Conservation (phyloP, 2,113 vertebrate species). For the Guaruba guarouba region DNA sequence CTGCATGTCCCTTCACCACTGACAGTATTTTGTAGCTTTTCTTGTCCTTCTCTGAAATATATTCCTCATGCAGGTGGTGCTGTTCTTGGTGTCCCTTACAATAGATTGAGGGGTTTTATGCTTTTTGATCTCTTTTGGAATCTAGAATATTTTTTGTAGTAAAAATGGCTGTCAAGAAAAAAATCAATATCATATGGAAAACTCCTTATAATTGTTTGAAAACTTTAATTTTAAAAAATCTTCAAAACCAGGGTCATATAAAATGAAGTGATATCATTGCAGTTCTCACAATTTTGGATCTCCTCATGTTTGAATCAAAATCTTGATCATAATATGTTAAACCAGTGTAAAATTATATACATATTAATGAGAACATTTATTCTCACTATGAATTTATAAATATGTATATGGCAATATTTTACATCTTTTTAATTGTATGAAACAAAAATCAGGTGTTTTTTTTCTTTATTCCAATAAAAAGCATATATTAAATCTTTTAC, state of each 20-base stretch:
- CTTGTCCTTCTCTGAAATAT: not conserved
- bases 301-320: conserved; percentile 9
- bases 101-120: not conserved
- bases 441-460: not conserved
- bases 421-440: not conserved
- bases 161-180: not conserved
- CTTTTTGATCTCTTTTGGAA: not conserved
- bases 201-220: not conserved
- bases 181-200: not conserved
- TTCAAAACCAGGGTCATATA: not conserved
- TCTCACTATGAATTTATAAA: not conserved
- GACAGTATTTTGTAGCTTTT: not conserved
- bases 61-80: not conserved
- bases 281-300: not conserved
- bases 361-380: not conserved
- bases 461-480: not conserved
- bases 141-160: not conserved
- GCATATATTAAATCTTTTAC: not conserved
- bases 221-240: not conserved
- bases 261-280: not conserved
- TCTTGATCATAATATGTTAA: not conserved
- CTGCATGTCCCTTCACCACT: not conserved
- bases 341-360: not conserved
- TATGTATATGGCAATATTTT: not conserved
- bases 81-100: not conserved